Evolutionary conservation across 2,113 vertebrate genomes (phyloP).

Genomic region (Polyodon spathula): DNA sequence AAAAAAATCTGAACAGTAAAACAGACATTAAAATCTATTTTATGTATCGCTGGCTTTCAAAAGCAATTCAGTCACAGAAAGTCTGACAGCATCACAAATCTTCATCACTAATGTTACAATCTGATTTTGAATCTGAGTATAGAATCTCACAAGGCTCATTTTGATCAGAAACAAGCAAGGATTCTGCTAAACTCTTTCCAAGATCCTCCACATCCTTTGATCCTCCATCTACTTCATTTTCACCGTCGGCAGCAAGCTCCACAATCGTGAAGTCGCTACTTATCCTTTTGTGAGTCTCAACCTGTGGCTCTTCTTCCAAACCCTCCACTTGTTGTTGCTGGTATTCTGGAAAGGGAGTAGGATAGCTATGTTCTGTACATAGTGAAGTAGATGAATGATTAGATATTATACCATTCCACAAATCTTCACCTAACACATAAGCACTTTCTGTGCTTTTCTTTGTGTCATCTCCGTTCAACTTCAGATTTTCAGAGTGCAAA

Average conservation of each 20-base stretch:
- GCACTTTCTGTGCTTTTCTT: not conserved
- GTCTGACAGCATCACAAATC: slow-evolving; percentile 39
- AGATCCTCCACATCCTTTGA: slow-evolving; percentile 43
- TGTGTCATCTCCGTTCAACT: not conserved
- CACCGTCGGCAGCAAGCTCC: slow-evolving; percentile 15
- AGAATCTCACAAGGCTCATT: slow-evolving; percentile 9
- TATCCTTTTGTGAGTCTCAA: slow-evolving; percentile 12
- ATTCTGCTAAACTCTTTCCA: slow-evolving; percentile 36
- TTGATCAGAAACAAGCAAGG: slow-evolving; percentile 36
- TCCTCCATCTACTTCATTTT: slow-evolving; percentile 9
- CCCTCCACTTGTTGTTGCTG: slow-evolving; percentile 17
- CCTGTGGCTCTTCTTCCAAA: slow-evolving; percentile 5
- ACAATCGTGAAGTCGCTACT: slow-evolving; percentile 8
- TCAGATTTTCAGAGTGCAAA: not conserved
- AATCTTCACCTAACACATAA: not conserved
- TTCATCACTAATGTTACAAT: slow-evolving; percentile 38
- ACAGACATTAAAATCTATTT: no score
- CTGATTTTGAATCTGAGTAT: slow-evolving; percentile 17
- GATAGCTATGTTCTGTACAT: slow-evolving; percentile 17
- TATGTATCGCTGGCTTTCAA: no score
- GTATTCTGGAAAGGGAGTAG: slow-evolving; percentile 2
- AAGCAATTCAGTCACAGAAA: not conserved
- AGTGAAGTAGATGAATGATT: slow-evolving; percentile 19
- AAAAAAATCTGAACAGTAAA: no score
- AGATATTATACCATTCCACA: slow-evolving; percentile 11